Conservation (phyloP, 2,797 vertebrate species). For the Sphenopsis melanotis region DNA sequence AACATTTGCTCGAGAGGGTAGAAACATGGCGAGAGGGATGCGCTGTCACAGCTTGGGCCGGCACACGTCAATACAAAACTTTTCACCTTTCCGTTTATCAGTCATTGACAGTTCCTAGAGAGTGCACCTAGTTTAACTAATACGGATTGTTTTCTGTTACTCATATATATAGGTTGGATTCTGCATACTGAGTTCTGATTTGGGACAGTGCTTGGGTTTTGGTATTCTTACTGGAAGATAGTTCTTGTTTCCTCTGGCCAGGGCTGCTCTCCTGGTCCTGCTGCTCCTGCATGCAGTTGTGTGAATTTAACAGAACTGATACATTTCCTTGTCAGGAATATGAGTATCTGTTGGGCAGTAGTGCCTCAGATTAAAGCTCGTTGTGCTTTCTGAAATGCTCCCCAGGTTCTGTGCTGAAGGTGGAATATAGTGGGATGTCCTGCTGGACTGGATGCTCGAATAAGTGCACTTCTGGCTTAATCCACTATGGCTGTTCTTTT, state of each 20-base stretch:
- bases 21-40: background rate
- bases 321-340: background rate
- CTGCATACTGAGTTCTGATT: background rate
- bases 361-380: background rate
- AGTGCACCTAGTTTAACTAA: background rate
- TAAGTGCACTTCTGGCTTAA: background rate
- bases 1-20: background rate
- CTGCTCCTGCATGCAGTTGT: background rate
- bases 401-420: fast-evolving
- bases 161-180: background rate
- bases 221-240: background rate
- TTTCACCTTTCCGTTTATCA: background rate
- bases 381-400: background rate
- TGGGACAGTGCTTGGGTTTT: background rate
- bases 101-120: background rate
- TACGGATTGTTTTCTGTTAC: background rate
- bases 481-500: background rate
- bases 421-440: background rate
- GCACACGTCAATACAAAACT: background rate
- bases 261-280: background rate
- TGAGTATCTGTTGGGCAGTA: background rate
- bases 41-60: background rate
- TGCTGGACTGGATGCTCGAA: background rate
- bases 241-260: background rate
- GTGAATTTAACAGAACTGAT: background rate